A percentile compares a stretch with the other conserved stretches of the same genome.
These are phyloP conservation scores for Bombus soroeensis DNA, from an alignment of 1,140 invertebrate genomes.

Conservation along the genomic window DNA sequence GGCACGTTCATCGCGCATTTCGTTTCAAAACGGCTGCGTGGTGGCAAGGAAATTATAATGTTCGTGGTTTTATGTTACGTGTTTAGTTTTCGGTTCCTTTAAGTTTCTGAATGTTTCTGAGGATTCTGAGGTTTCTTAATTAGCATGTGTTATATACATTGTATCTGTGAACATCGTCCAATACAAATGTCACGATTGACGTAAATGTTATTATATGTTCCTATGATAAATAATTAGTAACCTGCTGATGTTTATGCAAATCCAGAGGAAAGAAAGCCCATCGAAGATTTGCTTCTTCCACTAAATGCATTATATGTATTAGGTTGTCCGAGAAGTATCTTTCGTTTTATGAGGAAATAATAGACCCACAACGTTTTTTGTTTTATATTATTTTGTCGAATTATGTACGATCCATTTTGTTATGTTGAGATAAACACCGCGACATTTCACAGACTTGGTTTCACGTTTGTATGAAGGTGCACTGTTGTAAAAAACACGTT, in stretches of 20 bases:
- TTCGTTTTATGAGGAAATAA: too few relatives aligned
- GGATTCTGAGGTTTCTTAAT: not conserved
- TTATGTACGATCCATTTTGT: too few relatives aligned
- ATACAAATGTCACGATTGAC: not conserved
- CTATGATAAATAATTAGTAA: too few relatives aligned
- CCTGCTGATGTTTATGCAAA: not conserved
- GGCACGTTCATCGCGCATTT: not conserved
- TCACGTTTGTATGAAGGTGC: too few relatives aligned
- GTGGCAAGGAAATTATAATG: not conserved
- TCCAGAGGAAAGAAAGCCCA: not conserved
- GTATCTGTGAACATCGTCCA: not conserved
- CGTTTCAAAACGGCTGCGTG: not conserved
- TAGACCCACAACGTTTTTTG: too few relatives aligned
- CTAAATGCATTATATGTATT: too few relatives aligned
- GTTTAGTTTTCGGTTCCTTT: not conserved
- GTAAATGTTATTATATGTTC: too few relatives aligned
- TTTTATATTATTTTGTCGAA: too few relatives aligned
- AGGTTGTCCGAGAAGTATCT: too few relatives aligned
- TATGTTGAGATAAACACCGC: too few relatives aligned
- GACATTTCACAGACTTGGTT: too few relatives aligned
- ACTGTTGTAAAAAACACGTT: too few relatives aligned
- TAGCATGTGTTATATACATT: not conserved
- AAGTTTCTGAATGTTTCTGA: not conserved
- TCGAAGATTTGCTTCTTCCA: not conserved
- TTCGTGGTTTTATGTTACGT: not conserved